Base-by-base conservation (phyloP, 2,113 vertebrate species). In the Misgurnus mizolepis region DNA sequence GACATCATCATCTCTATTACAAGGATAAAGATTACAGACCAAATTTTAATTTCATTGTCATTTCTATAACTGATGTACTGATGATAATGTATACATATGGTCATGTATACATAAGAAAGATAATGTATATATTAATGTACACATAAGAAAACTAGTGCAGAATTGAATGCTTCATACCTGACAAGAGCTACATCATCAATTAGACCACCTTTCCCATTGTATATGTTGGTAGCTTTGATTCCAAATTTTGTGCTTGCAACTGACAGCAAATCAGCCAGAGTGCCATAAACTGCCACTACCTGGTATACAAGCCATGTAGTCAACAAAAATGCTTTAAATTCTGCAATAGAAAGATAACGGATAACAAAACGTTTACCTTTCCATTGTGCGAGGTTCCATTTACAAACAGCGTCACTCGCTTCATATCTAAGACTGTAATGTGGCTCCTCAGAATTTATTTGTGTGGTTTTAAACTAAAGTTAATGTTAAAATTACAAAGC, bases 161-260 rank as follows among this genome's bases (percentile, higher is more conserved):
- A 8, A 58, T 14, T 12, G 9, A 45, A 18, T 1, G 27, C 6
- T 41, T 60, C 72, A 79, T n/a, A 97, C 96, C 96, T 94, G 83
- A 98, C 96, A 22, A 98, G 85, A 18, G 95, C 87, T 11, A 97
- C 93, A 50, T 98, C 96, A 81, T 98, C 96, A 1, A 98, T 96
- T 55, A 96, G 94, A 76, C 96, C 96, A 17, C 96, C 96, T 76
- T 94, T 96, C 0, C 94, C 95, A 70, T 96, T 98, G 85, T 96
- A 96, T 17, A 98, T 93, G 22, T 93, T 94, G 62, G 93, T 93
- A 0, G 96, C 96, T 91, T 94, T 94, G 12, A 98, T 95, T 18
- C 95, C 95, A 0, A 98, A 93, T 88, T 96, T 98, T 50, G 82
- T 93, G 58, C 95, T 94, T 18, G 96, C 96, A 56, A 93, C 94